Conservation (phyloP, 1,140 invertebrate species). For the Bathynomus jamesi region DNA sequence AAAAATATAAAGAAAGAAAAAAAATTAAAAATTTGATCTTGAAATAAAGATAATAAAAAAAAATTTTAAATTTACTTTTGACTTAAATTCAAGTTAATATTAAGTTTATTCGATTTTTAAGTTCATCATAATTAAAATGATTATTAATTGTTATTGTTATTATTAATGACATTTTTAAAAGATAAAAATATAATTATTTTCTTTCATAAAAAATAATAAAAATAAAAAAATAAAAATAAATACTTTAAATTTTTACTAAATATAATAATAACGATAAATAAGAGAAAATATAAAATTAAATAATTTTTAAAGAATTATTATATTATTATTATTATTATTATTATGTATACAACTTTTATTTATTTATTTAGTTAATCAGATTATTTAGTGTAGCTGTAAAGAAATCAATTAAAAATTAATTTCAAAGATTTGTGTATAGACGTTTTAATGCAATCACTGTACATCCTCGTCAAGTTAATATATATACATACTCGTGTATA, state of each 20-base stretch:
- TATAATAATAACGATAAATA: not conserved
- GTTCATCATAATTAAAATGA: not conserved
- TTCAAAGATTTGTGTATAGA: no score
- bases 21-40: no score
- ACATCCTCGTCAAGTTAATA: no score
- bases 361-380: not conserved
- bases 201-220: not conserved
- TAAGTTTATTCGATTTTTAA: no score
- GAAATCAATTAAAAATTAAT: no score
- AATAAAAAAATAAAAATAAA: not conserved
- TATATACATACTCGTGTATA: no score
- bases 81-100: no score
- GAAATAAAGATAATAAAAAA: no score
- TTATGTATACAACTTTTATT: not conserved
- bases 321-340: not conserved
- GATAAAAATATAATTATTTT: not conserved
- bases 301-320: not conserved
- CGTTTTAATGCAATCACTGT: no score
- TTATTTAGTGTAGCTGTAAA: no score
- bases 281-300: not conserved
- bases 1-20: no score
- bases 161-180: not conserved
- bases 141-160: not conserved
- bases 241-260: not conserved
- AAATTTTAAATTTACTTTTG: no score